Conservation (phyloP, 1,140 invertebrate species). For the Leptopilina boulardi region DNA sequence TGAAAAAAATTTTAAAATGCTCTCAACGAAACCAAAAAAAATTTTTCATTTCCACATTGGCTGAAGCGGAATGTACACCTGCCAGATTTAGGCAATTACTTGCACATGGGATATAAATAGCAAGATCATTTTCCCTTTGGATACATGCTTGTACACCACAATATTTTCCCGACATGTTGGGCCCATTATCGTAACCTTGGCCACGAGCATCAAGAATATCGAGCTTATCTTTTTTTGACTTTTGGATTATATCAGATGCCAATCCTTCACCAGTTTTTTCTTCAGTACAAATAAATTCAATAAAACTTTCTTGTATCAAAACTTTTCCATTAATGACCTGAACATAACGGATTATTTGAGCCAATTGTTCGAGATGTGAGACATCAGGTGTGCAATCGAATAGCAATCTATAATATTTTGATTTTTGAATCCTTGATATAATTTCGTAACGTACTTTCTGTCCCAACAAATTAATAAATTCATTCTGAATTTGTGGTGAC, state of each 20-base stretch:
- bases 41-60: conserved; percentile 33
- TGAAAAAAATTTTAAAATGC: conserved; percentile 45
- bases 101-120: conserved; percentile 51
- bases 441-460: conserved; percentile 41
- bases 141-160: conserved; percentile 58
- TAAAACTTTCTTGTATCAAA: conserved; percentile 49
- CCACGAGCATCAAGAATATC: conserved; percentile 52
- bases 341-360: conserved; percentile 45
- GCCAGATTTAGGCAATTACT: conserved; percentile 54
- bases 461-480: conserved; percentile 44
- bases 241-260: conserved; percentile 44
- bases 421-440: conserved; percentile 24
- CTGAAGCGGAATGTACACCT: conserved; percentile 31
- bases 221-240: conserved; percentile 44
- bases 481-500: conserved; percentile 45
- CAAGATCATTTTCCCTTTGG: conserved; percentile 49
- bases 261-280: conserved; percentile 47
- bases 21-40: conserved; percentile 50
- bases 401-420: conserved; percentile 45
- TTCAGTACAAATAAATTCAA: conserved; percentile 45
- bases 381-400: conserved; percentile 48
- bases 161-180: conserved; percentile 64
- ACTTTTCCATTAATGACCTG: conserved; percentile 41
- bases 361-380: conserved; percentile 45
- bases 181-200: conserved; percentile 67